Percentiles rank a stretch among this genome's conserved stretches.
Evolutionary conservation across 1,140 invertebrate genomes (phyloP).

Genomic region (Amyelois transitella): DNA sequence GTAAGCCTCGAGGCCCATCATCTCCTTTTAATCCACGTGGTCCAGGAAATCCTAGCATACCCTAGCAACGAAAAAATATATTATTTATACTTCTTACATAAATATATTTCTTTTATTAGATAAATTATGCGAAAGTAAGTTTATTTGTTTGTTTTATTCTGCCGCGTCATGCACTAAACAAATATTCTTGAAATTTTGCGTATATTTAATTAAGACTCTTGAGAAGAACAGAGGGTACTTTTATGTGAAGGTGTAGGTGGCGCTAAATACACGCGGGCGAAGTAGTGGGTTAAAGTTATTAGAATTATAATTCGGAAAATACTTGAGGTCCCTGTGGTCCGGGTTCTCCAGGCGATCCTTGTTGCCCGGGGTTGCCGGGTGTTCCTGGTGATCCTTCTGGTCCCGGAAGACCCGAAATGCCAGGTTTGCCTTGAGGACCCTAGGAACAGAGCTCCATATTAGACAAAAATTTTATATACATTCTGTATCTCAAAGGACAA

Average conservation of each 20-base stretch:
- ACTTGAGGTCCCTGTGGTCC: constrained; percentile 80
- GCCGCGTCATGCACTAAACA: too few species aligned
- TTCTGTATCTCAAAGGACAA: too few species aligned
- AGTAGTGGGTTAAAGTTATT: not conserved
- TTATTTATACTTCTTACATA: too few species aligned
- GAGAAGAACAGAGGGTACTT: too few species aligned
- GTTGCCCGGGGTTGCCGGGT: constrained; percentile 80
- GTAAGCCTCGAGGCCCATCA: constrained; percentile 80
- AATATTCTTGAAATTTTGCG: too few species aligned
- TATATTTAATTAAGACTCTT: too few species aligned
- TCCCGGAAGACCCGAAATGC: constrained; percentile 82
- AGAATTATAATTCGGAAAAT: not conserved
- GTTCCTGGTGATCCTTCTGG: constrained; percentile 84
- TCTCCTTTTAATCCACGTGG: constrained; percentile 84
- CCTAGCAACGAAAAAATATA: constrained; percentile 43
- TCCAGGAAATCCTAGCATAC: constrained; percentile 85
- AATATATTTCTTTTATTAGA: too few species aligned
- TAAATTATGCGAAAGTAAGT: too few species aligned
- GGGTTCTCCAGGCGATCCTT: constrained; percentile 80
- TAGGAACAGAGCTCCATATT: constrained; percentile 37
- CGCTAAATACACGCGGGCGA: not conserved
- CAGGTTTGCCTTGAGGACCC: constrained; percentile 84
- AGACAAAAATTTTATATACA: too few species aligned
- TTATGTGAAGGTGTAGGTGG: too few species aligned
- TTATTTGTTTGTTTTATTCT: too few species aligned